A percentile compares a stretch with the other conserved stretches of the same genome.
These are phyloP conservation scores for Anguilla japonica DNA, from an alignment of 2,113 vertebrate genomes.

Conservation along the genomic window DNA sequence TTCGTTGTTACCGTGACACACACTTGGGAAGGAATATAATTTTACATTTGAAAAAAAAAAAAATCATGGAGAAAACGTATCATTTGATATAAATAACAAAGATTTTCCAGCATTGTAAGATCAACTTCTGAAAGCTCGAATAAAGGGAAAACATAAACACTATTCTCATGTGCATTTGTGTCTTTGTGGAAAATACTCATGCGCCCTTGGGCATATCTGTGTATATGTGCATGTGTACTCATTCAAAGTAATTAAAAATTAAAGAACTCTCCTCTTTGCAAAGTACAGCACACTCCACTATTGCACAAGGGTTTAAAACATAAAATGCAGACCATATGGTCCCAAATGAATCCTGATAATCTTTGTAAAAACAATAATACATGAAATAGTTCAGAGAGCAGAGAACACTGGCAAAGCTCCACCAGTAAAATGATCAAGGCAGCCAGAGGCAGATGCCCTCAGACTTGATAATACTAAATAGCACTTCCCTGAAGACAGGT, in stretches of 20 bases:
- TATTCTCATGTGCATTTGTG: not conserved
- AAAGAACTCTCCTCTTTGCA: not conserved
- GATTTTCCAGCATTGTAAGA: not conserved
- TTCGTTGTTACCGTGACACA: not conserved
- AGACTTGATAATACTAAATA: constrained; percentile 1
- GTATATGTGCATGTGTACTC: constrained; percentile 8
- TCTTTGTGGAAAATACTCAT: not conserved
- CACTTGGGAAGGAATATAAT: not conserved
- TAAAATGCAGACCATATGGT: not conserved
- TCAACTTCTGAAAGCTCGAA: not conserved
- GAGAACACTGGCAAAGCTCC: not conserved
- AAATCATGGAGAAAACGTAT: not conserved
- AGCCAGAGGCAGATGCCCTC: not conserved
- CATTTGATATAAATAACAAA: constrained; percentile 9
- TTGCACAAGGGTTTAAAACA: not conserved
- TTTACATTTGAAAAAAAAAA: constrained; percentile 4
- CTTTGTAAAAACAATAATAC: constrained; percentile 2
- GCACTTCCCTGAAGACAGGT: constrained; percentile 2
- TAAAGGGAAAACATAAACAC: not conserved
- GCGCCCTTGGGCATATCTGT: not conserved
- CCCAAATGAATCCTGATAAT: constrained; percentile 7
- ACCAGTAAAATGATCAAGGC: not conserved
- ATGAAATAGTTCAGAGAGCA: not conserved
- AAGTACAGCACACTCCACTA: not conserved
- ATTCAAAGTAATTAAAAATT: constrained; percentile 8